These are phyloP conservation scores for Anticlea derivata DNA, from an alignment of 2,888 invertebrate species.

Conservation along the genomic window DNA sequence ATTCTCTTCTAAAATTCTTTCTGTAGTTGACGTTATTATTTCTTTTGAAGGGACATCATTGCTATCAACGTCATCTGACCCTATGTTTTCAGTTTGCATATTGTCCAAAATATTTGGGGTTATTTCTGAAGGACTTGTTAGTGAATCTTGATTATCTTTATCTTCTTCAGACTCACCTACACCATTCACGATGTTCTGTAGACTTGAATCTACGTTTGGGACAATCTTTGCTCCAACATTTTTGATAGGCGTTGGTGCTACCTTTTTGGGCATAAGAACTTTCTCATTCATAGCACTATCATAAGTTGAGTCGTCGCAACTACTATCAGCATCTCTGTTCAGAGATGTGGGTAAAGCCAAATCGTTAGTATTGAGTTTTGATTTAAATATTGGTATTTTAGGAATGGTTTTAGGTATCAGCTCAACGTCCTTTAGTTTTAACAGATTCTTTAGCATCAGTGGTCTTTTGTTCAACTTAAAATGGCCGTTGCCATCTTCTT, in stretches of 20 bases:
- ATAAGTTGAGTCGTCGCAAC: conserved; percentile 14
- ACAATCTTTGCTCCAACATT: neutral
- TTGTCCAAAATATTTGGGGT: conserved; percentile 1
- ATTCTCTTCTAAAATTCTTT: neutral
- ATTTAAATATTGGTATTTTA: conserved; percentile 15
- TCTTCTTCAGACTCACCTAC: neutral
- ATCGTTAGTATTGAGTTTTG: conserved; percentile 13
- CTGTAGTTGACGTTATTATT: neutral
- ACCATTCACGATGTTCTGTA: neutral
- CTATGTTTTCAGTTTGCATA: neutral
- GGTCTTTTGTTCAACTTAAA: conserved; percentile 29
- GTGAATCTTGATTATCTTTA: conserved; percentile 7
- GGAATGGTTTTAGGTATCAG: conserved; percentile 31
- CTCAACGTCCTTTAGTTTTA: conserved; percentile 59
- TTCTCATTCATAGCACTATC: conserved; percentile 19
- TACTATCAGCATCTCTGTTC: conserved; percentile 10
- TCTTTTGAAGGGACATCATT: conserved; percentile 8
- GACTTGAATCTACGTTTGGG: neutral
- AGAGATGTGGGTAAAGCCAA: conserved; percentile 3
- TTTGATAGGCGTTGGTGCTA: neutral
- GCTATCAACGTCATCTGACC: conserved; percentile 3
- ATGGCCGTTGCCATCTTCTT: conserved; percentile 3
- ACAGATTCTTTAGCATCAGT: conserved; percentile 44
- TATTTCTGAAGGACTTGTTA: conserved; percentile 22
- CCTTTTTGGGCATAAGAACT: conserved; percentile 5